Conservation (phyloP, 92 coral and sea anemone genomes). For the Siderastrea radians region DNA sequence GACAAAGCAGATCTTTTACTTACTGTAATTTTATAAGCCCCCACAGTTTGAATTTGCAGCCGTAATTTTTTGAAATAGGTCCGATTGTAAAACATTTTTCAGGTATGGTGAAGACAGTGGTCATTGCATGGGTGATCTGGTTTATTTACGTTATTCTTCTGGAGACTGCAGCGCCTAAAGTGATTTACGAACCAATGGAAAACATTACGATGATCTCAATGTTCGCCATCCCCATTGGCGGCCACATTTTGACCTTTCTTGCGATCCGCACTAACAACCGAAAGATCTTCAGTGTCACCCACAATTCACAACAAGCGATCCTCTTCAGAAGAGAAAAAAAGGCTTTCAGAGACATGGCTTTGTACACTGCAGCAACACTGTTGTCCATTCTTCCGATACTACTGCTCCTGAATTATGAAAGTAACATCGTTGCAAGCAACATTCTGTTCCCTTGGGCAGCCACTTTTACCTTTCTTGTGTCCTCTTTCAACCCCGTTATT, state of each 20-base stretch:
- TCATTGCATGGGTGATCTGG: constrained; percentile 5
- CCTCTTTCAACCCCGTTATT: constrained; percentile 8
- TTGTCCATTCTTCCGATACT: constrained; percentile 1
- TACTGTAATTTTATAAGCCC: too few relatives aligned
- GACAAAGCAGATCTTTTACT: too few relatives aligned
- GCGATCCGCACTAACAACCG: background rate
- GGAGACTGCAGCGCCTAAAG: background rate
- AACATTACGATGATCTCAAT: background rate
- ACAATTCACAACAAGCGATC: background rate
- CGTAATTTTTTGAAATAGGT: too few relatives aligned
- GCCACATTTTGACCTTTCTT: background rate
- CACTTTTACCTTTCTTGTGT: background rate
- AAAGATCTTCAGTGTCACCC: background rate
- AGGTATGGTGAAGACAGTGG: background rate
- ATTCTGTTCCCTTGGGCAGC: constrained; percentile 15
- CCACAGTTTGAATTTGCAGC: too few relatives aligned
- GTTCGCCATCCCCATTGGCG: constrained; percentile 5
- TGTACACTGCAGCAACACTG: constrained; percentile 7
- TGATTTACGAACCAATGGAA: constrained; percentile 3
- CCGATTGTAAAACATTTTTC: background rate
- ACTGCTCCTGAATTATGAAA: background rate
- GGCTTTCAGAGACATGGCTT: background rate
- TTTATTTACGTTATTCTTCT: background rate
- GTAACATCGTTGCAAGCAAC: background rate
- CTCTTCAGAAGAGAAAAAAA: background rate